Conservation (phyloP, 2,888 invertebrate species). For the Melieria picta region DNA sequence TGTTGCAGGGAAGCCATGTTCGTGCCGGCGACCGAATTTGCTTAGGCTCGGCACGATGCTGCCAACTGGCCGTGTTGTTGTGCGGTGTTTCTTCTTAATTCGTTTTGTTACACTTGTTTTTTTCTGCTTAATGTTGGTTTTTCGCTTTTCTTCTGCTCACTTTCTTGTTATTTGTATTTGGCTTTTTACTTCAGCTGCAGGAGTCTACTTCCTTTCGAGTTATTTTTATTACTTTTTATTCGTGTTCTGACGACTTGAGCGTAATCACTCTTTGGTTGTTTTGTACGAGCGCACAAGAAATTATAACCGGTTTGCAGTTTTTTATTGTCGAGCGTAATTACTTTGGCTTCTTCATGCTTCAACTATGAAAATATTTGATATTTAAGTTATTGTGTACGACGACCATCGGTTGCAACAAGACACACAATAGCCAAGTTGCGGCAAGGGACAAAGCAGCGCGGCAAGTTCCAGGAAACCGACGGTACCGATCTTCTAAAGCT, state of each 20-base stretch:
- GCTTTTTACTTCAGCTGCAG: too few relatives aligned
- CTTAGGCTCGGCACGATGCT: too few relatives aligned
- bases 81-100: slow-evolving; percentile 8
- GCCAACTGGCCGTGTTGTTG: too few relatives aligned
- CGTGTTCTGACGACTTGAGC: background rate
- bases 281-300: background rate
- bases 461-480: too few relatives aligned
- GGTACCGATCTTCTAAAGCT: too few relatives aligned
- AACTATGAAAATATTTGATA: too few relatives aligned
- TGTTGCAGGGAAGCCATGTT: slow-evolving; percentile 67
- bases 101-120: slow-evolving; percentile 16
- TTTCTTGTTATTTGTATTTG: background rate
- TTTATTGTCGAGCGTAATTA: background rate
- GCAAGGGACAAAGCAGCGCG: too few relatives aligned
- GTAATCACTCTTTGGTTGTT: background rate
- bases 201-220: too few relatives aligned
- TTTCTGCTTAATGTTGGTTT: background rate
- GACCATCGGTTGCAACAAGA: too few relatives aligned
- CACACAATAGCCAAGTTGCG: too few relatives aligned
- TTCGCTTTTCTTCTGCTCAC: slow-evolving; percentile 4
- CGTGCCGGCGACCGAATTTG: background rate
- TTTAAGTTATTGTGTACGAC: too few relatives aligned
- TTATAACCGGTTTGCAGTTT: background rate
- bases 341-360: too few relatives aligned
- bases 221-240: background rate